Percentiles rank a stretch among this genome's conserved stretches.
Evolutionary conservation across 2,113 vertebrate species (phyloP).

Genomic region (Phaetusa simplex): DNA sequence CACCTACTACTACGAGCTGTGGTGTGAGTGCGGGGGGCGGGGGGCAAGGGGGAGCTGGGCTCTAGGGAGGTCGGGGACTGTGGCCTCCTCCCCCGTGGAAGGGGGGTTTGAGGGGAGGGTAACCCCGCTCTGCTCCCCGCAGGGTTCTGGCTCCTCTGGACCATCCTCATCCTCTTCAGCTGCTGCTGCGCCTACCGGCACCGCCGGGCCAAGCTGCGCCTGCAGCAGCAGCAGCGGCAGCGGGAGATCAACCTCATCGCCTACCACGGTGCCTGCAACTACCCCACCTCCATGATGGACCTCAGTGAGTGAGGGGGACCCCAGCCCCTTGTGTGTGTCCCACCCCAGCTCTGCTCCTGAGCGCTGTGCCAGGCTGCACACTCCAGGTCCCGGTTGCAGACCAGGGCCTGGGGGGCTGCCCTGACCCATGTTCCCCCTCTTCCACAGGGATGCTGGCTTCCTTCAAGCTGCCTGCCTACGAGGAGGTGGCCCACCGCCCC

Average conservation of each 20-base stretch:
- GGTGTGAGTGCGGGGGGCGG: constrained; percentile 84
- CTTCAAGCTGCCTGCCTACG: constrained; percentile 93
- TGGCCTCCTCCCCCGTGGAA: not conserved
- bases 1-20: constrained; percentile 97
- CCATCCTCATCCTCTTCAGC: constrained; percentile 92
- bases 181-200: constrained; percentile 96
- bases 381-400: too few relatives aligned
- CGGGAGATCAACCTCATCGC: constrained; percentile 96
- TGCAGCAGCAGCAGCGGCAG: constrained; percentile 96
- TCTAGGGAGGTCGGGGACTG: not conserved
- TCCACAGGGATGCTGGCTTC: constrained; percentile 87
- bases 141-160: constrained; percentile 99
- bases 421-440: accelerated
- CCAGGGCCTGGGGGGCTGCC: not conserved
- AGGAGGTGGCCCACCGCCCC: constrained; percentile 90
- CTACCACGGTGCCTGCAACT: constrained; percentile 90
- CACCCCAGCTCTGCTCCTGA: not conserved
- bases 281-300: constrained; percentile 80
- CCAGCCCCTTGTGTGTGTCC: too few relatives aligned
- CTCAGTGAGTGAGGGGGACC: constrained; percentile 81
- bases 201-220: constrained; percentile 90
- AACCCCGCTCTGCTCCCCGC: not conserved
- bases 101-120: not conserved
- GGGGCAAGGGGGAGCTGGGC: not conserved
- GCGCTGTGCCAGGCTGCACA: not conserved